Percentiles rank a stretch among this genome's conserved stretches.
These are phyloP conservation scores for Chymomyza fuscimana DNA, from an alignment of 2,888 invertebrate species.

Conservation along the genomic window DNA sequence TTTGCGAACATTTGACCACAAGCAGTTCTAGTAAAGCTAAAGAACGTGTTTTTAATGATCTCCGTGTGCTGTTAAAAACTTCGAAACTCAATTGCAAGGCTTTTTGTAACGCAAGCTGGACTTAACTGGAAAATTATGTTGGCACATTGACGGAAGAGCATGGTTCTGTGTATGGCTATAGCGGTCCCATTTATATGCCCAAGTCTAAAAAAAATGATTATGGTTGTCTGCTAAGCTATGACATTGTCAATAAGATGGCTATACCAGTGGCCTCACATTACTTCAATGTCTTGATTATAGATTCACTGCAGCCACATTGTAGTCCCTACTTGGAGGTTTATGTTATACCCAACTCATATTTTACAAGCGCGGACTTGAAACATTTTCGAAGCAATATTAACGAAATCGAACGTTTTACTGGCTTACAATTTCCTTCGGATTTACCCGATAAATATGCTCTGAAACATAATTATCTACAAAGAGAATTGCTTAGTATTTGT, in stretches of 20 bases:
- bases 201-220: not conserved
- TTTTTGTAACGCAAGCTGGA: constrained; percentile 47
- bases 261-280: constrained; percentile 57
- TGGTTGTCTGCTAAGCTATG: constrained; percentile 51
- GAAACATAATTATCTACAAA: too few species aligned
- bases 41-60: constrained; percentile 55
- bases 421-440: constrained; percentile 38
- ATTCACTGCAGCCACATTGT: constrained; percentile 21
- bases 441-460: too few species aligned
- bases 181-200: constrained; percentile 55
- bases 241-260: constrained; percentile 46
- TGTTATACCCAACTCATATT: constrained; percentile 48
- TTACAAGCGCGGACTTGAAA: constrained; percentile 13
- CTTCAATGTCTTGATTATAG: constrained; percentile 59
- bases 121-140: constrained; percentile 44
- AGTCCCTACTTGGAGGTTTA: constrained; percentile 52
- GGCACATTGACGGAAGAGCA: constrained; percentile 32
- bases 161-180: constrained; percentile 53
- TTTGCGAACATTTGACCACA: constrained; percentile 52
- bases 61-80: constrained; percentile 51
- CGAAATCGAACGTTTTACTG: constrained; percentile 56
- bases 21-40: constrained; percentile 26
- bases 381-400: constrained; percentile 40
- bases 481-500: too few species aligned
- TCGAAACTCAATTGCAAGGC: constrained; percentile 38